phyloP scores from a whole-genome alignment of 2,888 invertebrate species.

The Andrena hattorfiana region DNA sequence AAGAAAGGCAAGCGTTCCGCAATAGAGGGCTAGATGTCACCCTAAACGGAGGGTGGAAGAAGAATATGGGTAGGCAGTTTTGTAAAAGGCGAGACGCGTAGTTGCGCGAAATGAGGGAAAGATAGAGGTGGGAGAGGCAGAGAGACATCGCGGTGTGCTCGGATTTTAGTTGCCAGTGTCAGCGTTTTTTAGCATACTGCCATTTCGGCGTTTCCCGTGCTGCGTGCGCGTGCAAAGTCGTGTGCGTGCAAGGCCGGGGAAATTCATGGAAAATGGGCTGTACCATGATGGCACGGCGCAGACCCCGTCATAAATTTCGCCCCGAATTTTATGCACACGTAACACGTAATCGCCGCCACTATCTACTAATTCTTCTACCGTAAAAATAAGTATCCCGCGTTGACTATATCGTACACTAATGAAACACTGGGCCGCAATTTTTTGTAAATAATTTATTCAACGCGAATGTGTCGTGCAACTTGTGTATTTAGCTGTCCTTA shows the following conservation, averaged over 20 bases:
- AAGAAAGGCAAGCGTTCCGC: conserved; percentile 22
- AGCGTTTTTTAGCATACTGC: conserved; percentile 73
- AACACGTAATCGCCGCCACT: conserved; percentile 32
- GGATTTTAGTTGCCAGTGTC: conserved; percentile 71
- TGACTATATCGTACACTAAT: background rate
- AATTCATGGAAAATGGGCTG: conserved; percentile 42
- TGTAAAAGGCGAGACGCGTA: conserved; percentile 42
- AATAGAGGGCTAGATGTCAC: conserved; percentile 44
- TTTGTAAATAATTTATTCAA: conserved; percentile 43
- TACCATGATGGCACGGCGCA: conserved; percentile 12
- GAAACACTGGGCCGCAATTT: background rate
- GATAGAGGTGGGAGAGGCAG: conserved; percentile 28
- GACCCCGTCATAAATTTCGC: conserved; percentile 40
- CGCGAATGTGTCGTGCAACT: background rate
- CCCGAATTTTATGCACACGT: conserved; percentile 17
- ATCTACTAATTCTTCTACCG: conserved; percentile 33
- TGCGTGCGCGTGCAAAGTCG: conserved; percentile 49
- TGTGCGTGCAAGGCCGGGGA: conserved; percentile 35
- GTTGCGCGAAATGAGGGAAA: conserved; percentile 23
- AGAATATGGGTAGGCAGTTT: conserved; percentile 31
- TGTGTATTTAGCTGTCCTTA: conserved; percentile 5
- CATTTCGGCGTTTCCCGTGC: conserved; percentile 68
- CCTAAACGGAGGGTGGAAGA: background rate
- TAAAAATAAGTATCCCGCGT: conserved; percentile 14
- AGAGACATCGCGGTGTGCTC: conserved; percentile 51